Evolutionary conservation across 2,797 vertebrate genomes (phyloP), one percentile per base, ranked within the genome.

Genomic region (Brachyalestes nurse): DNA sequence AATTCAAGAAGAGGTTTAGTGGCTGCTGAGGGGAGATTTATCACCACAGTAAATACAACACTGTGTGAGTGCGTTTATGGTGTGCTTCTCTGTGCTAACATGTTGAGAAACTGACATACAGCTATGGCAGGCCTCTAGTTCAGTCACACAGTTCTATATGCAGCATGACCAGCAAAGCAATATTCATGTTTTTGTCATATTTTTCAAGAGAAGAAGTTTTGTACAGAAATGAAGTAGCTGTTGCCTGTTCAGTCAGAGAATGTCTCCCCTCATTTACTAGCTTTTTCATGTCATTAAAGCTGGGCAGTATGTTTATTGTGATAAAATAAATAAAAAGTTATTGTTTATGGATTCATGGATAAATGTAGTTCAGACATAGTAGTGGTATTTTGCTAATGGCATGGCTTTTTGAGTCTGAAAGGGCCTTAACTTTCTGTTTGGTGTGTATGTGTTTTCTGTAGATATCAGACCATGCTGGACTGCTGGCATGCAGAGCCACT

Each of bases 381-480:
- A 9, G 10, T 8, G 42, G 42, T 45, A 45, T 45, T 12, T 12
- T 12, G 42, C 42, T 45, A 8, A 45, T 45, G 42, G 8, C 2
- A 7, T 45, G 10, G 10, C 0, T 12, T 45, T 45, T 6, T 23
- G 13, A 28, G 28, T 16, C 5, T 34, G 12, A 62, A 34, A 1
- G 21, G 21, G 21, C 5, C 69, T n/a, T 58, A 23, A 64, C n/a
- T 19, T 3, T 13, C 12, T 28, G 21, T 13, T 10, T 66, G 9
- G 16, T 65, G 7, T 86, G 64, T 83, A 7, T 88, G 79, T 57
- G 60, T 82, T 84, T 34, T 53, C 47, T 57, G 0, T 49, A 98
- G 97, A 89, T 98, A 98, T 89, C 95, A 97, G 90, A 97, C 96
- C 53, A 98, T 98, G 97, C 89, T 98, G 90, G 95, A 97, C 70